These are phyloP conservation scores for Orycteropus afer DNA, from an alignment of 2,113 vertebrate species.

Conservation along the genomic window DNA sequence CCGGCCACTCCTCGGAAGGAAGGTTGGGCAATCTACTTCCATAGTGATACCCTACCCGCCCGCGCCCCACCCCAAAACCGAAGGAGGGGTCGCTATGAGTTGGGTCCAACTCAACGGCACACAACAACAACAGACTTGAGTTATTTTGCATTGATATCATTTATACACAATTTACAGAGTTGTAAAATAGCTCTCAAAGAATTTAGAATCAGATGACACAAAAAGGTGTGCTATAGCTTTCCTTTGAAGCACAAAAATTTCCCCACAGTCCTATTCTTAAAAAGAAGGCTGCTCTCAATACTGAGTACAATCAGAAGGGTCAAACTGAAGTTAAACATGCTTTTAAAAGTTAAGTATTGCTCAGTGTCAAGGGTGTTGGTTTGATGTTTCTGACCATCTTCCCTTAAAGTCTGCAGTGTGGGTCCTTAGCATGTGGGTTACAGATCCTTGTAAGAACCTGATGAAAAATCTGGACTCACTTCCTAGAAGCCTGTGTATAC, in stretches of 20 bases:
- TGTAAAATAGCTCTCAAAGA: background rate
- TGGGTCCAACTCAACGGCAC: too few relatives aligned
- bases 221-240: background rate
- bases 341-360: background rate
- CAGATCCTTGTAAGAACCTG: background rate
- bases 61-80: too few relatives aligned
- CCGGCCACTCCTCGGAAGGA: too few relatives aligned
- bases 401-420: background rate
- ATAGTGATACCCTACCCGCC: too few relatives aligned
- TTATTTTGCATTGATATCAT: too few relatives aligned
- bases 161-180: too few relatives aligned
- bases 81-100: too few relatives aligned
- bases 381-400: background rate
- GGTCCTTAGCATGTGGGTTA: background rate
- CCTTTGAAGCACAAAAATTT: background rate
- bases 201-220: background rate
- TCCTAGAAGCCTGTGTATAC: background rate
- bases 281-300: background rate
- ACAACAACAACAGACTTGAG: too few relatives aligned
- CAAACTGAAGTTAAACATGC: background rate
- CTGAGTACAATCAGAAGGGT: background rate
- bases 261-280: background rate
- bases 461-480: background rate
- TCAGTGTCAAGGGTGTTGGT: background rate
- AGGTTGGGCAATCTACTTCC: too few relatives aligned